Percentiles rank a stretch among this genome's conserved stretches.
phyloP scores from a whole-genome alignment of 1,140 invertebrate species.

The Grapholita molesta region DNA sequence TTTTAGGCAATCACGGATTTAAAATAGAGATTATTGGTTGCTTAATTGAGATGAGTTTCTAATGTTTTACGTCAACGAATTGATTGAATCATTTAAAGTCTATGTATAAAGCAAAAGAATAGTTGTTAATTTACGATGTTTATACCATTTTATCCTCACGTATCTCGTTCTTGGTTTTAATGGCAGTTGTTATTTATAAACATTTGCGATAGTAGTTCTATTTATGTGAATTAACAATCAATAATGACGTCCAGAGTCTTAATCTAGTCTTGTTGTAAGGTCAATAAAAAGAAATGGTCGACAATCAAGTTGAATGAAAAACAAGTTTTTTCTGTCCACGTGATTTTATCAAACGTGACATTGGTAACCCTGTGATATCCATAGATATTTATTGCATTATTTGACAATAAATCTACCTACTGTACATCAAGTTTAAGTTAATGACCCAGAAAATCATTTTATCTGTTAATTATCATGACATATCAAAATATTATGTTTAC shows the following conservation, averaged over 20 bases:
- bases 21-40: neutral
- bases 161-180: slow-evolving; percentile 6
- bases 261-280: neutral
- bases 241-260: neutral
- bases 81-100: neutral
- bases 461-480: no score
- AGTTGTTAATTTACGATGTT: neutral
- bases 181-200: slow-evolving; percentile 9
- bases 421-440: no score
- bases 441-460: no score
- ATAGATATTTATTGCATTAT: no score
- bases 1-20: neutral
- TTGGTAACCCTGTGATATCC: neutral
- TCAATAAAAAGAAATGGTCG: slow-evolving; percentile 13
- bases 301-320: neutral
- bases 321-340: neutral
- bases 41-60: neutral
- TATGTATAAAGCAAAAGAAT: neutral
- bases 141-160: neutral
- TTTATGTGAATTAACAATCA: slow-evolving; percentile 2
- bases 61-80: neutral
- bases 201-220: neutral
- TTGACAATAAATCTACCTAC: no score
- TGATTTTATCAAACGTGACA: neutral
- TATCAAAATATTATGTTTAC: no score